Evolutionary conservation across 2,888 invertebrate species (phyloP).

Genomic region (Apoda limacodes): DNA sequence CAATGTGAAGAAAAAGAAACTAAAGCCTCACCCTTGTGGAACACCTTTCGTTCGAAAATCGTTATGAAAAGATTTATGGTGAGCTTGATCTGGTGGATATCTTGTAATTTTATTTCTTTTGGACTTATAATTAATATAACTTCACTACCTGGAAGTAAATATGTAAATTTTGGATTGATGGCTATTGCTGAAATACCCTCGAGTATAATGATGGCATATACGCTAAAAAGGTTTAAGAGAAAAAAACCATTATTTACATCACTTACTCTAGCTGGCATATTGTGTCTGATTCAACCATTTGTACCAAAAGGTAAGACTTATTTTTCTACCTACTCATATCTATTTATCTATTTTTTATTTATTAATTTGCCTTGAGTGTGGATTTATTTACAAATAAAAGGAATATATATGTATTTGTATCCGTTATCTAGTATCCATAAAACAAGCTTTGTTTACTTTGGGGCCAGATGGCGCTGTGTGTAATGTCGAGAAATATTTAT

Average conservation of each 20-base stretch:
- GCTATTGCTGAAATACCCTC: slow-evolving; percentile 69
- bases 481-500: too few species aligned
- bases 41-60: slow-evolving; percentile 29
- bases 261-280: slow-evolving; percentile 57
- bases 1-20: slow-evolving; percentile 23
- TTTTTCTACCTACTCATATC: too few species aligned
- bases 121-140: slow-evolving; percentile 77
- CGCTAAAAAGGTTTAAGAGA: slow-evolving; percentile 60
- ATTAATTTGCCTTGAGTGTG: too few species aligned
- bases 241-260: slow-evolving; percentile 58
- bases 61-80: slow-evolving; percentile 30
- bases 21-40: slow-evolving; percentile 21
- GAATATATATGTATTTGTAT: too few species aligned
- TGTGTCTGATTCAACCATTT: slow-evolving; percentile 66
- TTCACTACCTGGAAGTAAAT: slow-evolving; percentile 77
- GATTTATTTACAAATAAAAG: too few species aligned
- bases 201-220: slow-evolving; percentile 56
- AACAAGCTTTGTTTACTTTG: too few species aligned
- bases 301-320: slow-evolving; percentile 52
- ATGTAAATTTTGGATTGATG: slow-evolving; percentile 77
- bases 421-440: too few species aligned
- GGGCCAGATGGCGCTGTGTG: too few species aligned
- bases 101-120: slow-evolving; percentile 60
- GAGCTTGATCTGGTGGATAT: slow-evolving; percentile 38
- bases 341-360: too few species aligned